Evolutionary conservation across 1,140 invertebrate genomes (phyloP).

Genomic region (Bombus polaris): DNA sequence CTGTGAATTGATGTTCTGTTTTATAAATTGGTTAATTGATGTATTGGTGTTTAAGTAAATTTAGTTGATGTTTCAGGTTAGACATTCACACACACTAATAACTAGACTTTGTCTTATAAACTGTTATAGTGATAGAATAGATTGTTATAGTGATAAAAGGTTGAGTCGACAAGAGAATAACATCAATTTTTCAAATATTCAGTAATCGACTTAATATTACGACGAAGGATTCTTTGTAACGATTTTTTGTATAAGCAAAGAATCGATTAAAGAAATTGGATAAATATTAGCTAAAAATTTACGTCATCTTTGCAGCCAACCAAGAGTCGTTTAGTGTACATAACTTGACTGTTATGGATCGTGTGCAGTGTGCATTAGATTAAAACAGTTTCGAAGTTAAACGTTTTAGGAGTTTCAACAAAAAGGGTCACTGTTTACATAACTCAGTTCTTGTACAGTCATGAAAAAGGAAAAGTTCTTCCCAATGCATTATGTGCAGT

Average conservation of each 20-base stretch:
- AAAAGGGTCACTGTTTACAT: background rate
- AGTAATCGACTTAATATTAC: background rate
- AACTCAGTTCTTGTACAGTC: background rate
- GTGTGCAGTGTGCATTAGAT: background rate
- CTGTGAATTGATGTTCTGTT: background rate
- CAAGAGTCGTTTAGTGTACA: background rate
- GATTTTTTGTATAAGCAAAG: background rate
- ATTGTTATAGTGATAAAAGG: too few species aligned
- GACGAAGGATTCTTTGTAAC: background rate
- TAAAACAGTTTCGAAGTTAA: background rate
- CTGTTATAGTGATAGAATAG: too few species aligned
- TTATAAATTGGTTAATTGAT: background rate
- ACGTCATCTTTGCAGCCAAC: background rate
- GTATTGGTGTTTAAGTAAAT: too few species aligned
- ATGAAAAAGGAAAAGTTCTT: background rate
- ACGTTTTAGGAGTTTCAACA: background rate
- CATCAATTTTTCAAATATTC: background rate
- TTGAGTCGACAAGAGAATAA: background rate
- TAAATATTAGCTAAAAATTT: slow-evolving; percentile 6
- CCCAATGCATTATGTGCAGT: background rate
- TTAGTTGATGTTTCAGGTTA: too few species aligned
- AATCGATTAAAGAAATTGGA: background rate
- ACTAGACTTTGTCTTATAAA: too few species aligned
- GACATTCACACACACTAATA: too few species aligned
- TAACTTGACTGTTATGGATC: background rate